These are phyloP conservation scores for Eupithecia abbreviata DNA, from an alignment of 2,888 invertebrate genomes.

Conservation along the genomic window DNA sequence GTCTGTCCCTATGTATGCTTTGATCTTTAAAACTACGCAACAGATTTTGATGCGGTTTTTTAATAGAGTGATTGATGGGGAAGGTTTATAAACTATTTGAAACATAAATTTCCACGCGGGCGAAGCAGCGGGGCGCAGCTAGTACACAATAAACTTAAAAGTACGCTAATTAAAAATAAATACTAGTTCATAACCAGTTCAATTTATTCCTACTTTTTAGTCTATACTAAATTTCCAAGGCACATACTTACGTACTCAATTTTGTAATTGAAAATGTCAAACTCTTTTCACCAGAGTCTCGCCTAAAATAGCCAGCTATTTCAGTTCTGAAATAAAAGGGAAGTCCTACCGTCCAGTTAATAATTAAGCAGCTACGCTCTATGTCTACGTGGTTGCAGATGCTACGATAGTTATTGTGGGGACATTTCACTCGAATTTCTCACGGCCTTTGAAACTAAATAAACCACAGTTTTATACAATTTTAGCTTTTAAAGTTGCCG, in stretches of 20 bases:
- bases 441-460: background rate
- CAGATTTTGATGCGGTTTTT: too few species aligned
- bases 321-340: slow-evolving; percentile 21
- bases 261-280: background rate
- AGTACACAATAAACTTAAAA: too few species aligned
- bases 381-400: slow-evolving; percentile 23
- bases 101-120: too few species aligned
- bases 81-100: too few species aligned
- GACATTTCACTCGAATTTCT: background rate
- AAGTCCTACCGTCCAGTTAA: slow-evolving; percentile 26
- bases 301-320: slow-evolving; percentile 22
- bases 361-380: slow-evolving; percentile 31
- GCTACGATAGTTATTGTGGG: background rate
- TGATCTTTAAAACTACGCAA: too few species aligned
- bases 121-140: too few species aligned
- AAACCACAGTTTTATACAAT: background rate
- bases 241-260: background rate
- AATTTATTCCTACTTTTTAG: background rate
- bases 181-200: background rate
- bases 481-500: background rate
- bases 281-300: background rate
- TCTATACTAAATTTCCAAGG: background rate
- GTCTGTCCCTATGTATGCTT: too few species aligned
- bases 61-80: too few species aligned
- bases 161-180: background rate